A percentile compares a stretch with the other conserved stretches of the same genome.
Conservation (phyloP, 2,113 vertebrate species). For the Pandion haliaetus region DNA sequence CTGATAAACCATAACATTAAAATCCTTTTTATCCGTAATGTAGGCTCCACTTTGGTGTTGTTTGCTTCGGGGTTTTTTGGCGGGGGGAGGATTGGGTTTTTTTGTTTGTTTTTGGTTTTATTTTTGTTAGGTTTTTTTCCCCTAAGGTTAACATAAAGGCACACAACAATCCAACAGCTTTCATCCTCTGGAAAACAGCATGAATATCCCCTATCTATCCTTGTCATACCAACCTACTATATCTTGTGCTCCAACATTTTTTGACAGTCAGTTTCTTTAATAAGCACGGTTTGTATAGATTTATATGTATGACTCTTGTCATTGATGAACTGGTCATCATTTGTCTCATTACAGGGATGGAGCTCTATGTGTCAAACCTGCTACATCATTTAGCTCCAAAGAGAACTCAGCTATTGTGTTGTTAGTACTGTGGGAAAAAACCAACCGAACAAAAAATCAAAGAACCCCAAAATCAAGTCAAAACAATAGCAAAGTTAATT, state of each 20-base stretch:
- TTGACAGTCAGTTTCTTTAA: neutral
- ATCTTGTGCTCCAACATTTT: neutral
- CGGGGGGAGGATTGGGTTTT: fast-evolving
- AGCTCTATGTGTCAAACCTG: neutral
- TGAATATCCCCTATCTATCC: neutral
- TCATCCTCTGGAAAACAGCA: neutral
- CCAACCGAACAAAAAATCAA: fast-evolving
- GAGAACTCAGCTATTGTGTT: neutral
- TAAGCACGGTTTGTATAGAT: neutral
- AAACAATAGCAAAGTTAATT: neutral
- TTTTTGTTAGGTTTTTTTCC: neutral
- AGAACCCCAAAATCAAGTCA: neutral
- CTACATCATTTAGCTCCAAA: neutral
- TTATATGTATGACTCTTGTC: neutral
- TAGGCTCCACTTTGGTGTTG: neutral
- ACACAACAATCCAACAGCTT: neutral
- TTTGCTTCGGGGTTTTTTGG: neutral
- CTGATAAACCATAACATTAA: neutral
- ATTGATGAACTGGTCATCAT: neutral
- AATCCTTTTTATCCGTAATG: neutral
- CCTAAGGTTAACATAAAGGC: neutral
- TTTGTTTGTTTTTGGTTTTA: neutral
- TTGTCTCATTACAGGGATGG: neutral
- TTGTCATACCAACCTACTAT: neutral
- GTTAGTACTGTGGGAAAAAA: fast-evolving